Conservation (phyloP, 1,140 invertebrate species). For the Orchesella cincta region DNA sequence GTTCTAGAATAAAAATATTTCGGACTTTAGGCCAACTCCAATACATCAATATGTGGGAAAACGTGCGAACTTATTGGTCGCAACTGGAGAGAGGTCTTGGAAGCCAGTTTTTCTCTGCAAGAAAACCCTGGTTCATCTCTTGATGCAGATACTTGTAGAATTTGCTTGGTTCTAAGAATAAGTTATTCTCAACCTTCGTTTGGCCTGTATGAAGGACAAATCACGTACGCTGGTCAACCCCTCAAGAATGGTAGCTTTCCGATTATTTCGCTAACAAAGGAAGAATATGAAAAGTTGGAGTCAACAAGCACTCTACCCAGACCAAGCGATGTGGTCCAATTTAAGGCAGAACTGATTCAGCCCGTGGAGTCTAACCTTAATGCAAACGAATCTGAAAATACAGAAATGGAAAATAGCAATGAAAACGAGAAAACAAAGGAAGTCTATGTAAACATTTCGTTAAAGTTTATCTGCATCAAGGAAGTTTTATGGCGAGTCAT, state of each 20-base stretch:
- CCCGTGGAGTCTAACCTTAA: background rate
- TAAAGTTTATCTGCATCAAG: conserved; percentile 11
- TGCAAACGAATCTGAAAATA: background rate
- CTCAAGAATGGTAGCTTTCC: background rate
- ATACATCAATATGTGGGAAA: background rate
- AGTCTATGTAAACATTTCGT: background rate
- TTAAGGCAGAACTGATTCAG: background rate
- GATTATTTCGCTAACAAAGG: background rate
- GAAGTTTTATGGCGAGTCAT: background rate
- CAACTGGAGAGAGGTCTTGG: background rate
- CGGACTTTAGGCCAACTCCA: background rate
- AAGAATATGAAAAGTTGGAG: conserved; percentile 8
- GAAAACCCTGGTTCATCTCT: too few species aligned
- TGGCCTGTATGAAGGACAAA: conserved; percentile 2
- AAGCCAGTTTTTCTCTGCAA: conserved; percentile 5
- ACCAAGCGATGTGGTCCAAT: background rate
- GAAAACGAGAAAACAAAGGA: background rate
- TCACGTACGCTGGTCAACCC: background rate
- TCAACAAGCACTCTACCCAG: background rate
- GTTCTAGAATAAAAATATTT: background rate
- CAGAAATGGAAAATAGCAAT: background rate
- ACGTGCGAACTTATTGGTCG: background rate
- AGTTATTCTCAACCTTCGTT: background rate
- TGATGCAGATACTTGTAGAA: too few species aligned
- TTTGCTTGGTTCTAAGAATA: too few species aligned